Evolutionary conservation across 2,113 vertebrate species (phyloP), one percentile per base, ranked within the genome.

Genomic region (Chamaea fasciata): DNA sequence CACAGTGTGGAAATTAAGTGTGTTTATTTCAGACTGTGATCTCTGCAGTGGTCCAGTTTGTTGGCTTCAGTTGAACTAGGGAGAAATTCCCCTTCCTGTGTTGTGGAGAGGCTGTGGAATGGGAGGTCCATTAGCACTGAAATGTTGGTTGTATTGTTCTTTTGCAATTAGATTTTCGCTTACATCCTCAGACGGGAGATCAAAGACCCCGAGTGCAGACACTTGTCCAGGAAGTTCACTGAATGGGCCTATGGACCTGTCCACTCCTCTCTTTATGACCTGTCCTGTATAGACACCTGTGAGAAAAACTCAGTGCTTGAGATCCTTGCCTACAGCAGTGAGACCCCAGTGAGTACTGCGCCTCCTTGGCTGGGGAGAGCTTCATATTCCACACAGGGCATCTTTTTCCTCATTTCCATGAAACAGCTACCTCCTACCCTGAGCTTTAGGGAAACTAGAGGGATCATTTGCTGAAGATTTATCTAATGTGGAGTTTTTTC

Each of bases 211-310:
- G 95, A 98, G 84, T 98, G 97, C 85, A 98, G 98, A 78, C 99
- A 99, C 83, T 97, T 99, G 95, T 99, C 99, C 31, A 98, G 99
- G 55, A 99, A 99, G 97, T 99, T 99, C 97, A 99, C 99, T 0
- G 99, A 99, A 97, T 99, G 99, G 99, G 99, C 98, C 35, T 99
- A 99, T 1, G 99, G 99, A 63, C 99, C 99, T 0, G 98, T 99
- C 78, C 98, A 98, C 83, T 98, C 98, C n/a, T 99, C 99, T 4
- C 98, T 99, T 39, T 99, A 99, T 9, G 99, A 99, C 97, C 97
- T 99, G 70, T 98, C 98, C 83, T 98, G 98, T 24, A 84, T 99
- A 24, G 99, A 99, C 96, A 99, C 99, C 0, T 98, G 97, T 0
- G 98, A 99, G 88, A 97, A 97, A 33, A 99, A 99, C 73, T 99